A percentile compares a stretch with the other conserved stretches of the same genome.
phyloP scores from a whole-genome alignment of 2,797 vertebrate genomes.

The Gallinago stenura region DNA sequence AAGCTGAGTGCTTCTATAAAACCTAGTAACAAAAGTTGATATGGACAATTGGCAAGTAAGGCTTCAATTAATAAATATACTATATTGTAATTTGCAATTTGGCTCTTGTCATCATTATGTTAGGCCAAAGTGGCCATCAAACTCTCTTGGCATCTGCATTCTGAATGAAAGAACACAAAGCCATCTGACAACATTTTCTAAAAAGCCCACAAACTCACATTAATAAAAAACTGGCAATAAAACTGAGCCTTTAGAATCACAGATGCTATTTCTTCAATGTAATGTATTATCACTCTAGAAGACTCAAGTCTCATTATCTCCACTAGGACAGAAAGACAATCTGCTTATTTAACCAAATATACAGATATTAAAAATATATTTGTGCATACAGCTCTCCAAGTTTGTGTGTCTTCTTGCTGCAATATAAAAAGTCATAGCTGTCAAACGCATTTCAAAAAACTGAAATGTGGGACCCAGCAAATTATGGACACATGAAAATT shows the following conservation, averaged over 20 bases:
- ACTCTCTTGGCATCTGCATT: background rate
- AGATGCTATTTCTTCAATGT: background rate
- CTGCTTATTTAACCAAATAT: background rate
- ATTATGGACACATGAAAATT: background rate
- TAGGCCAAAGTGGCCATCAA: background rate
- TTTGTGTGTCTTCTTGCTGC: background rate
- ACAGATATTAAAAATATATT: background rate
- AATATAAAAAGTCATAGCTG: background rate
- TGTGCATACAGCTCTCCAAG: background rate
- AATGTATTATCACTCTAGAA: background rate
- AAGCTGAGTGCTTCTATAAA: background rate
- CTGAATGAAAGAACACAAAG: background rate
- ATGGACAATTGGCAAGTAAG: background rate
- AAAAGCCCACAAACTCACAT: background rate
- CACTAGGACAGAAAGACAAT: background rate
- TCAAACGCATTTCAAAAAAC: background rate
- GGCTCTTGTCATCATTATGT: background rate
- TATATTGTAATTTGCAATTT: background rate
- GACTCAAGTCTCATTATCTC: background rate
- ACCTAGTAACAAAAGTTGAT: background rate
- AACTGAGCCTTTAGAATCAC: background rate
- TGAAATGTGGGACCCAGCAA: background rate
- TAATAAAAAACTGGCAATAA: background rate
- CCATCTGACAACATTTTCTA: no score
- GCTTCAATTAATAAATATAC: background rate